Conservation (phyloP, 1,140 invertebrate genomes). For the Zophobas morio region DNA sequence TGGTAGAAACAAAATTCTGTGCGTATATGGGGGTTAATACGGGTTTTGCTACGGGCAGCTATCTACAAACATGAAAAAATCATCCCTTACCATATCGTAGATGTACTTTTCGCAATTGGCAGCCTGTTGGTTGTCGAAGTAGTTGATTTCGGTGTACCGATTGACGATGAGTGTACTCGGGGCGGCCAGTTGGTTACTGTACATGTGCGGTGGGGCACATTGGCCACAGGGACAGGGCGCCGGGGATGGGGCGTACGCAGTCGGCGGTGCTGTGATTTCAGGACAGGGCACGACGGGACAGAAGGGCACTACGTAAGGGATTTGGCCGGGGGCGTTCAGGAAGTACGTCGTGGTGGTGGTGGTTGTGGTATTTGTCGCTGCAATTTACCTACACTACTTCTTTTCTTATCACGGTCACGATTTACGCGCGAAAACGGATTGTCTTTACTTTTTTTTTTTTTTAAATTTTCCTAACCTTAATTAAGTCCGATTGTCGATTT, state of each 20-base stretch:
- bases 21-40: too few species aligned
- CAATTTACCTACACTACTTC: slow-evolving; percentile 28
- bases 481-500: slow-evolving; percentile 53
- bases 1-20: too few species aligned
- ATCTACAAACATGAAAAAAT: slow-evolving; percentile 15
- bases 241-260: slow-evolving; percentile 53
- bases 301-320: slow-evolving; percentile 67
- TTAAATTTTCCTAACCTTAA: not conserved
- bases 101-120: slow-evolving; percentile 61
- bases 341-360: slow-evolving; percentile 65
- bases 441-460: too few species aligned
- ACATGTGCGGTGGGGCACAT: slow-evolving; percentile 65
- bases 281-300: slow-evolving; percentile 64
- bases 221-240: slow-evolving; percentile 65
- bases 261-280: slow-evolving; percentile 57
- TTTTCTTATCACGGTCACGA: slow-evolving; percentile 23
- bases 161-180: slow-evolving; percentile 67
- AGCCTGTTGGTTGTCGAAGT: slow-evolving; percentile 64
- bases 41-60: too few species aligned
- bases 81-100: slow-evolving; percentile 65
- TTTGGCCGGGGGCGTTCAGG: slow-evolving; percentile 66
- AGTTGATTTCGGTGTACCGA: slow-evolving; percentile 67
- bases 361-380: slow-evolving; percentile 48
- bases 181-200: slow-evolving; percentile 61
- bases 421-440: too few species aligned